phyloP scores from a whole-genome alignment of 2,888 invertebrate genomes.

The Rutpela maculata region DNA sequence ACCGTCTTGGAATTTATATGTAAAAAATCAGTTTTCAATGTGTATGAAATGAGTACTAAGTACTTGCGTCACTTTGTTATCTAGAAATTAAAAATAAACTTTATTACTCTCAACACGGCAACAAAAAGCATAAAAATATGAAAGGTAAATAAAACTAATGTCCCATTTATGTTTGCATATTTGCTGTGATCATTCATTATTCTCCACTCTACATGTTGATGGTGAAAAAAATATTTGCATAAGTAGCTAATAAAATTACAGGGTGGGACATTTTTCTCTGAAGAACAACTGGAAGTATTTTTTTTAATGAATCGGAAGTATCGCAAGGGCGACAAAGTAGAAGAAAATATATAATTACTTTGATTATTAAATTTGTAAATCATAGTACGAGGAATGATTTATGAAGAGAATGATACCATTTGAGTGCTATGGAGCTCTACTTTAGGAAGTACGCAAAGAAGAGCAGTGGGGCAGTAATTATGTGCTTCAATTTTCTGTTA shows the following conservation, averaged over 20 bases:
- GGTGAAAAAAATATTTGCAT: conserved; percentile 29
- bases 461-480: no score
- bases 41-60: conserved; percentile 1
- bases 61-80: conserved; percentile 22
- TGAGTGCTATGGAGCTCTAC: no score
- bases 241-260: conserved; percentile 11
- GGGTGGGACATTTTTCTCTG: neutral
- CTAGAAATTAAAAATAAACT: conserved; percentile 12
- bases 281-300: neutral
- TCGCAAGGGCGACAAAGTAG: no score
- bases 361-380: no score
- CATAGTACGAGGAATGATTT: no score
- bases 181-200: conserved; percentile 25
- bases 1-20: no score
- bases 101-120: conserved; percentile 11
- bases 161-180: conserved; percentile 27
- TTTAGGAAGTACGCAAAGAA: no score
- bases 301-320: no score
- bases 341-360: no score
- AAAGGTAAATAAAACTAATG: conserved; percentile 23
- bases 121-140: conserved; percentile 18
- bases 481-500: no score
- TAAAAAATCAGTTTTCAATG: neutral
- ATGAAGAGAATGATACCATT: no score
- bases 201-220: conserved; percentile 28